Evolutionary conservation across 1,140 invertebrate species (phyloP).

Genomic region (Lasioglossum baleicum): DNA sequence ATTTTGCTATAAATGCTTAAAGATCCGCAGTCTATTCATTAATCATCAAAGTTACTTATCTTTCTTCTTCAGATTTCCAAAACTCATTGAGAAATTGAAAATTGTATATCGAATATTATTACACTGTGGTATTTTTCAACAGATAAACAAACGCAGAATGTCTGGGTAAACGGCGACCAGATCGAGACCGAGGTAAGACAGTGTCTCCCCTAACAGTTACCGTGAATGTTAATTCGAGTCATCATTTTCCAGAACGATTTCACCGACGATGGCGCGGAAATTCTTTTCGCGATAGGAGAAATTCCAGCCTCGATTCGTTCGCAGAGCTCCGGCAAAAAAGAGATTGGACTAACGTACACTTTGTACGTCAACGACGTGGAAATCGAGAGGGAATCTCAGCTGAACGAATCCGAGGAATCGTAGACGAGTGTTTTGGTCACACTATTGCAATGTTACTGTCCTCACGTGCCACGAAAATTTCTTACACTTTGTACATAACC

Average conservation of each 20-base stretch:
- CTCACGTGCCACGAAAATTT: slow-evolving; percentile 7
- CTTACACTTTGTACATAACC: slow-evolving; percentile 37
- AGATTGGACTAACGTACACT: slow-evolving; percentile 72
- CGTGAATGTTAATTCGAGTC: neutral
- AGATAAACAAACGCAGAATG: slow-evolving; percentile 89
- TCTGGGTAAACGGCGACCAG: slow-evolving; percentile 89
- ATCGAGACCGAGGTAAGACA: slow-evolving; percentile 80
- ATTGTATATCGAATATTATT: neutral
- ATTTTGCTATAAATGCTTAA: too few relatives aligned
- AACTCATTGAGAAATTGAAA: too few relatives aligned
- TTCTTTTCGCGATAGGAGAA: slow-evolving; percentile 83
- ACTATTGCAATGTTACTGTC: neutral
- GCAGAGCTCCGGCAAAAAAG: slow-evolving; percentile 70
- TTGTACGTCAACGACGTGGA: slow-evolving; percentile 69
- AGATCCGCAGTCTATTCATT: too few relatives aligned
- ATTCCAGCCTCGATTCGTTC: slow-evolving; percentile 83
- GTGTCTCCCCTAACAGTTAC: neutral
- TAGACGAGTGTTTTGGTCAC: neutral
- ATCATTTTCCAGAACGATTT: slow-evolving; percentile 84
- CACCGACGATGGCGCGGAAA: slow-evolving; percentile 89
- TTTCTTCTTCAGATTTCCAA: too few relatives aligned
- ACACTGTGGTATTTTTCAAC: slow-evolving; percentile 16
- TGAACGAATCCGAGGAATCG: neutral
- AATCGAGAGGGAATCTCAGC: slow-evolving; percentile 64
- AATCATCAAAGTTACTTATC: too few relatives aligned